A percentile compares a stretch with the other conserved stretches of the same genome.
Conservation (phyloP, 2,113 vertebrate species). For the Fregetta grallaria region DNA sequence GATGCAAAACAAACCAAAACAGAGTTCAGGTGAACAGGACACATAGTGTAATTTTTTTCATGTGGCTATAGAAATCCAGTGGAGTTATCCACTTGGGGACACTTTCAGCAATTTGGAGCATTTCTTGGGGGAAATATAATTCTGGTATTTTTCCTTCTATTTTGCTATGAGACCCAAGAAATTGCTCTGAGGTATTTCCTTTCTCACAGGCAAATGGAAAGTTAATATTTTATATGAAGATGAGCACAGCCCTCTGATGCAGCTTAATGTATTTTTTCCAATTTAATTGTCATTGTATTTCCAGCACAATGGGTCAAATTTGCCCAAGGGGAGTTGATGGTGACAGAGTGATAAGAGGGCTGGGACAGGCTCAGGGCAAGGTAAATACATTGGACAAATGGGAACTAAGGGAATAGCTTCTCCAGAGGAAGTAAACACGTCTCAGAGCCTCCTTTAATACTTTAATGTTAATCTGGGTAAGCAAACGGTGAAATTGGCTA, state of each 20-base stretch:
- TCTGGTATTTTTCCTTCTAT: background rate
- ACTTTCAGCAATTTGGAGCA: background rate
- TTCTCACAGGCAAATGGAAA: background rate
- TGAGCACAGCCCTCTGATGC: background rate
- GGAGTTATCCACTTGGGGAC: background rate
- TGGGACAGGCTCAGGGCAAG: background rate
- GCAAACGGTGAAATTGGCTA: background rate
- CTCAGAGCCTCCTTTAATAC: background rate
- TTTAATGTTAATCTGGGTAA: background rate
- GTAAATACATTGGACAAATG: background rate
- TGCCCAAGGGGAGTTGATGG: background rate
- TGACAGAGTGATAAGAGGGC: background rate
- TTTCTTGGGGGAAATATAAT: background rate
- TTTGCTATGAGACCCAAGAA: background rate
- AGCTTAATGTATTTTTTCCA: background rate
- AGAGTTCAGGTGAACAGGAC: background rate
- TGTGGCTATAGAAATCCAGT: background rate
- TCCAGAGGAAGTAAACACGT: background rate
- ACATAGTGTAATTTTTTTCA: background rate
- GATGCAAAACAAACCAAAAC: background rate
- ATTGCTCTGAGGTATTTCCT: background rate
- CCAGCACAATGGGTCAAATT: background rate
- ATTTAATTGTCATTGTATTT: background rate
- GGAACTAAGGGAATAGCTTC: background rate
- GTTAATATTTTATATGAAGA: conserved; percentile 6